phyloP scores from a whole-genome alignment of 2,797 vertebrate genomes.

The Hylomyscus alleni region DNA sequence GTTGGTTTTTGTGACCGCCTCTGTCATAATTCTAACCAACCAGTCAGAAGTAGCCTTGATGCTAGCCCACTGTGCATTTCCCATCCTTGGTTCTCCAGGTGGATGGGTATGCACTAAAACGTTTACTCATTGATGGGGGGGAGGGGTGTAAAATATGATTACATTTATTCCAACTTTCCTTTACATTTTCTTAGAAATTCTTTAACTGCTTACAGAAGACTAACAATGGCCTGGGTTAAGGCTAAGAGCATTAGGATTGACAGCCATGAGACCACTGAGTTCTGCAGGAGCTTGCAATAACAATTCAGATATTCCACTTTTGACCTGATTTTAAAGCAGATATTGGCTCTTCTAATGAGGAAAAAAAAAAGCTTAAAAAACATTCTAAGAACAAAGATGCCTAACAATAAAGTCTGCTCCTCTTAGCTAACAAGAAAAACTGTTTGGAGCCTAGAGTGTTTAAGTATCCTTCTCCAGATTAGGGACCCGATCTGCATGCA shows the following conservation, averaged over 20 bases:
- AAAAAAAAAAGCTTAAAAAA: neutral
- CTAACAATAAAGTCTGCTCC: neutral
- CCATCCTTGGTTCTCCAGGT: neutral
- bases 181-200: neutral
- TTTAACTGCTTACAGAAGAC: conserved; percentile 57
- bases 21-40: conserved; percentile 57
- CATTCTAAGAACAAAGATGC: conserved; percentile 47
- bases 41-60: conserved; percentile 13
- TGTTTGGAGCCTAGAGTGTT: neutral
- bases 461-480: neutral
- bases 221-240: neutral
- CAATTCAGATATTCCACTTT: conserved; percentile 31
- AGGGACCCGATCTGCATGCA: neutral
- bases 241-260: neutral
- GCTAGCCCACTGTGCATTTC: neutral
- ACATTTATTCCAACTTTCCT: conserved; percentile 28
- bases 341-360: neutral
- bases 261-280: neutral
- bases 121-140: neutral
- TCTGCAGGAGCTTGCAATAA: neutral
- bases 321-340: conserved; percentile 55
- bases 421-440: neutral
- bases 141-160: neutral
- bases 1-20: neutral
- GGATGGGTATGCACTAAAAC: conserved; percentile 10